A percentile compares a stretch with the other conserved stretches of the same genome.
These are phyloP conservation scores for Macrosteles quadrilineatus DNA, from an alignment of 1,140 invertebrate genomes.

Conservation along the genomic window DNA sequence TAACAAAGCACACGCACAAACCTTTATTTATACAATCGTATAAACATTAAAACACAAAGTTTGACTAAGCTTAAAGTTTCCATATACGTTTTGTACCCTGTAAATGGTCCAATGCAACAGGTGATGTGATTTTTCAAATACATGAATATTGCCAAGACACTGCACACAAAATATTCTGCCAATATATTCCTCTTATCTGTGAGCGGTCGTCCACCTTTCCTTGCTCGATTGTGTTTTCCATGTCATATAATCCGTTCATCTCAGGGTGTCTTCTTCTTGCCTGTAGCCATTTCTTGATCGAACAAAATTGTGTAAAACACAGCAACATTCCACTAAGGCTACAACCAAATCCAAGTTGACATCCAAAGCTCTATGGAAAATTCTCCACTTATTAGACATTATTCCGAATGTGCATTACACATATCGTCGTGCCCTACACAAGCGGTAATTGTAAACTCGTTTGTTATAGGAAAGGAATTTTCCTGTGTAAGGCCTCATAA, in stretches of 20 bases:
- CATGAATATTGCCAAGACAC: too few species aligned
- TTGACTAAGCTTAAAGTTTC: too few species aligned
- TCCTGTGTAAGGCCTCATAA: conserved; percentile 11
- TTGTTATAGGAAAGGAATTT: conserved; percentile 39
- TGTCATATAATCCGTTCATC: conserved; percentile 29
- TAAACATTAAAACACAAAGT: too few species aligned
- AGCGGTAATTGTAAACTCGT: conserved; percentile 48
- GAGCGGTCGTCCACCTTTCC: not conserved
- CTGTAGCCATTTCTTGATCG: conserved; percentile 35
- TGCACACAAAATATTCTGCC: not conserved
- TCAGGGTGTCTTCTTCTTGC: conserved; percentile 32
- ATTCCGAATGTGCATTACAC: conserved; percentile 47
- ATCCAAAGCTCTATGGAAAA: conserved; percentile 41
- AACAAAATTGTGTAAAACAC: conserved; percentile 42
- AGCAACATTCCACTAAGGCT: conserved; percentile 40
- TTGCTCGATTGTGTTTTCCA: not conserved
- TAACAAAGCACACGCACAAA: too few species aligned
- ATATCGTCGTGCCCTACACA: conserved; percentile 46
- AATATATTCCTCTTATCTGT: not conserved
- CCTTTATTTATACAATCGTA: too few species aligned
- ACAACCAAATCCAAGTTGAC: conserved; percentile 31
- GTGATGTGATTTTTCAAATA: too few species aligned
- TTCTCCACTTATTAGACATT: conserved; percentile 42
- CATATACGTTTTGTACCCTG: too few species aligned
- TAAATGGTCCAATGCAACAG: too few species aligned